A percentile compares a stretch with the other conserved stretches of the same genome.
These are phyloP conservation scores for Zoanthus sociatus DNA, from an alignment of 92 coral and sea anemone species.

Conservation along the genomic window DNA sequence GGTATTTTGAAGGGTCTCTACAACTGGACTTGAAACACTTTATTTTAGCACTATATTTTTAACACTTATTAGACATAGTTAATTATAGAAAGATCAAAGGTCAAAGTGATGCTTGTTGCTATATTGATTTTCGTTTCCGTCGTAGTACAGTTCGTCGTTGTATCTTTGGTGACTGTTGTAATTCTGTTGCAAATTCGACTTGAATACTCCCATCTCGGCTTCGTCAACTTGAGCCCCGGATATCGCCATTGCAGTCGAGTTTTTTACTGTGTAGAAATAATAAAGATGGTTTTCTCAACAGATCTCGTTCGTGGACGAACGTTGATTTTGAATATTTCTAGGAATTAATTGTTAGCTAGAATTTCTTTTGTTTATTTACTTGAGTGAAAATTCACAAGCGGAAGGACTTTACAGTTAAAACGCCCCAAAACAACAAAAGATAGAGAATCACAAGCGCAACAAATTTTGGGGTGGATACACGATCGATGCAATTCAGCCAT, in stretches of 20 bases:
- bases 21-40: too few relatives aligned
- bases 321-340: background rate
- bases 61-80: background rate
- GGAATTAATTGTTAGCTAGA: too few relatives aligned
- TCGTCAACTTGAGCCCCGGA: background rate
- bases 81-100: background rate
- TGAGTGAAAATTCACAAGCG: too few relatives aligned
- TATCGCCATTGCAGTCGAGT: slow-evolving; percentile 24
- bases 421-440: too few relatives aligned
- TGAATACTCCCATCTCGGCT: background rate
- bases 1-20: too few relatives aligned
- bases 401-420: too few relatives aligned
- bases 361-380: too few relatives aligned
- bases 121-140: background rate
- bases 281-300: background rate
- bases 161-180: background rate
- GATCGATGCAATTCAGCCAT: too few relatives aligned
- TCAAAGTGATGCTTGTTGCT: background rate
- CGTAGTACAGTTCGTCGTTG: background rate
- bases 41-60: too few relatives aligned
- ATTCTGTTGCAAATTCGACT: background rate
- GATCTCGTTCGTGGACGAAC: background rate
- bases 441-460: too few relatives aligned
- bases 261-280: slow-evolving; percentile 6
- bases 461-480: too few relatives aligned